Evolutionary conservation across 2,888 invertebrate genomes (phyloP).

Genomic region (Chloroclystis v-ata): DNA sequence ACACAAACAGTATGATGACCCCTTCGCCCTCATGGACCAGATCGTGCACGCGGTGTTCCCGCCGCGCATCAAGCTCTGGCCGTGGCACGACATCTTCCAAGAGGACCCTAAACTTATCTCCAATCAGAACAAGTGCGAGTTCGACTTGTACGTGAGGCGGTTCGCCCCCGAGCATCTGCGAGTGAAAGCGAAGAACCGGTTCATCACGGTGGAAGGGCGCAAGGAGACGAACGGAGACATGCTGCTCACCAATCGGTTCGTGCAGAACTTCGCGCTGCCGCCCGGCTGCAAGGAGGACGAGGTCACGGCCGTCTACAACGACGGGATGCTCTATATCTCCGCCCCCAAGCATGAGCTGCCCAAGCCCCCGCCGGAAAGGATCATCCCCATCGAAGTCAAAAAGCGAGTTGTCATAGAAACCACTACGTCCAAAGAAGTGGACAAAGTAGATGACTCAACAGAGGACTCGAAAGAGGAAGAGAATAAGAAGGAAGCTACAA

Average conservation of each 20-base stretch:
- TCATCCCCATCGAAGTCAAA: conserved; percentile 60
- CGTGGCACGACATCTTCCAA: conserved; percentile 63
- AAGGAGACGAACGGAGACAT: conserved; percentile 50
- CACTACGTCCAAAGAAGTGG: conserved; percentile 33
- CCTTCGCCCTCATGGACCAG: conserved; percentile 56
- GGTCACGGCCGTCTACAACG: conserved; percentile 59
- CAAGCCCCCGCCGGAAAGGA: conserved; percentile 60
- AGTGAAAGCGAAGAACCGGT: conserved; percentile 63
- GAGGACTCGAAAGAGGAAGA: conserved; percentile 32
- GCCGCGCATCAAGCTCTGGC: conserved; percentile 48
- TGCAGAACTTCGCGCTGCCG: conserved; percentile 63
- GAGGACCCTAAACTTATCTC: conserved; percentile 65
- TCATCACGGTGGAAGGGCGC: conserved; percentile 62
- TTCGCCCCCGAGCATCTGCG: conserved; percentile 64
- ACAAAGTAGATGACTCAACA: conserved; percentile 5
- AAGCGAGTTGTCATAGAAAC: conserved; percentile 34
- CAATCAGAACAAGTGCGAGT: conserved; percentile 51
- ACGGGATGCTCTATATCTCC: conserved; percentile 52
- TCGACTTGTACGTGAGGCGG: conserved; percentile 55
- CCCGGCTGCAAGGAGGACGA: conserved; percentile 61
- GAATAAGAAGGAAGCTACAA: conserved; percentile 17
- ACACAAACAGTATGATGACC: conserved; percentile 42
- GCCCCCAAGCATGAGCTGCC: conserved; percentile 66
- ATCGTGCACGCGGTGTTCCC: conserved; percentile 49
- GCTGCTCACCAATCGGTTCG: conserved; percentile 63